Evolutionary conservation across 2,113 vertebrate species (phyloP).

Genomic region (Forbesichthys papilliferus): DNA sequence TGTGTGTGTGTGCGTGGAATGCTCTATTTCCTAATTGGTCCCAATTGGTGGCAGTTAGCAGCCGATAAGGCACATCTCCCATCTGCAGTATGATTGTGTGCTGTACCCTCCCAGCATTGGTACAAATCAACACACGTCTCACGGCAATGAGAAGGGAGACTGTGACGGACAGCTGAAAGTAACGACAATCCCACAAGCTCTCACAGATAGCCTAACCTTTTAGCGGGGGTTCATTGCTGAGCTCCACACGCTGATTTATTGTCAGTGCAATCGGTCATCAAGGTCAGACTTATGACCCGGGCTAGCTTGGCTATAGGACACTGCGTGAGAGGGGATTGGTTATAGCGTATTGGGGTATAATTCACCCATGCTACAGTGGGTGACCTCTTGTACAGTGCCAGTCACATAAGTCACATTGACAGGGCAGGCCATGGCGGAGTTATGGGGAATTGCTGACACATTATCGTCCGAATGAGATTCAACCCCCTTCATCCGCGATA

Average conservation of each 20-base stretch:
- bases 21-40: conserved; percentile 43
- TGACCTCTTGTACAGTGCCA: conserved; percentile 27
- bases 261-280: conserved; percentile 10
- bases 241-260: conserved; percentile 28
- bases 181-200: conserved; percentile 20
- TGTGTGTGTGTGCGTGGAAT: conserved; percentile 45
- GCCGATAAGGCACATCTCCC: conserved; percentile 10
- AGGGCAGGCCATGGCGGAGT: not conserved
- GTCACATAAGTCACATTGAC: conserved; percentile 27
- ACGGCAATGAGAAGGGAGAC: conserved; percentile 3
- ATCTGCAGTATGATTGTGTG: no score
- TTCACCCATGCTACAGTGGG: conserved; percentile 23
- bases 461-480: conserved; percentile 17
- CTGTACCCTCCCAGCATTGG: not conserved
- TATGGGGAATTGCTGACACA: conserved; percentile 23
- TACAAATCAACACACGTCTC: conserved; percentile 16
- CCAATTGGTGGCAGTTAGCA: conserved; percentile 46
- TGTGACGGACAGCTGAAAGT: conserved; percentile 9
- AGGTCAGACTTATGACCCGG: conserved; percentile 33
- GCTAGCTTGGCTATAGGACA: conserved; percentile 20
- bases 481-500: not conserved
- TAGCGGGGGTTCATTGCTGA: conserved; percentile 27
- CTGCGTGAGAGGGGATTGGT: conserved; percentile 17
- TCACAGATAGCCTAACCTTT: conserved; percentile 28
- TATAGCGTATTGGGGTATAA: conserved; percentile 42